Percentiles rank a stretch among this genome's conserved stretches.
Evolutionary conservation across 2,797 vertebrate species (phyloP).

Genomic region (Platalea minor): DNA sequence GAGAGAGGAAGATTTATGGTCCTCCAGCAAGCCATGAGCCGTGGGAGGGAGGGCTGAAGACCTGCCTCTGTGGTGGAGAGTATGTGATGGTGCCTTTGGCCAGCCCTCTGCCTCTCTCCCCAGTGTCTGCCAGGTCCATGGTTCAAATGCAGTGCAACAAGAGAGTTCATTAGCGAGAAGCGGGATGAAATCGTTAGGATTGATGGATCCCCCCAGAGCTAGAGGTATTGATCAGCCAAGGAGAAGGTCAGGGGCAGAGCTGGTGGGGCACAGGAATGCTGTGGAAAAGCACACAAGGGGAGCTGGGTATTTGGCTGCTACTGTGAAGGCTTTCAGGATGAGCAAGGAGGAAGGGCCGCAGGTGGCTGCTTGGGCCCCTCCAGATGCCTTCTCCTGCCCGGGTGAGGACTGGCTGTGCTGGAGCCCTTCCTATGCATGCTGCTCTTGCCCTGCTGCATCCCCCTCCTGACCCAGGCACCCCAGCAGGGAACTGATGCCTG

Average conservation of each 20-base stretch:
- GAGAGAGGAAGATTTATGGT: neutral
- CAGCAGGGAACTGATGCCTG: neutral
- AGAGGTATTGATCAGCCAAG: neutral
- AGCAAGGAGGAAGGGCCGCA: neutral
- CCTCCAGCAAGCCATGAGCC: neutral
- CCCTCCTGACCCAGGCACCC: neutral
- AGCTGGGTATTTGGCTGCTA: neutral
- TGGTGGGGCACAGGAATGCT: neutral
- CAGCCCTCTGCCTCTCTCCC: neutral
- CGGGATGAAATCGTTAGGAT: neutral
- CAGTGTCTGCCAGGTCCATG: neutral
- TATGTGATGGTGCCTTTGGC: neutral
- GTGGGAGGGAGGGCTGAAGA: neutral
- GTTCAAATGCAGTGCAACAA: neutral
- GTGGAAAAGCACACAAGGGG: neutral
- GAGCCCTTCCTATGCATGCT: neutral
- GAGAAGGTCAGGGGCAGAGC: conserved; percentile 23
- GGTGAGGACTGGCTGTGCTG: neutral
- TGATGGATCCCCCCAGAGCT: neutral
- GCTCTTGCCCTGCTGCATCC: neutral
- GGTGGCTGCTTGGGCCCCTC: neutral
- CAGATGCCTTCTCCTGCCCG: neutral
- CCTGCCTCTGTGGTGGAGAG: neutral
- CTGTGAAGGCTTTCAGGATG: neutral
- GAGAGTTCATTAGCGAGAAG: neutral